Conservation (phyloP, 2,888 invertebrate species). For the Drosophila rellima region DNA sequence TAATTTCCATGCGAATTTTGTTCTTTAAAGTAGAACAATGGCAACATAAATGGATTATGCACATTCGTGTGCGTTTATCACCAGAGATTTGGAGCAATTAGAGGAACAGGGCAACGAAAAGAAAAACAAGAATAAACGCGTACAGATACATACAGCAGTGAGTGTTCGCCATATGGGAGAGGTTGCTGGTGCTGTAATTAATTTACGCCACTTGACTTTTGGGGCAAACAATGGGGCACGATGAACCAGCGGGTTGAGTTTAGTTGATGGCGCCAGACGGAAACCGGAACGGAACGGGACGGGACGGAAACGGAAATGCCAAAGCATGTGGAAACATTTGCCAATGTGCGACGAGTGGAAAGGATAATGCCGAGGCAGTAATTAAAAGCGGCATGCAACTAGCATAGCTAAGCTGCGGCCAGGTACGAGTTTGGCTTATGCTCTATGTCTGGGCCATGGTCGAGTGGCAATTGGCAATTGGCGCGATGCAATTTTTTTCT, state of each 20-base stretch:
- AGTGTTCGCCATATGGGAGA: constrained; percentile 4
- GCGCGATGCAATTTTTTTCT: constrained; percentile 48
- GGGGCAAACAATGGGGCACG: constrained; percentile 52
- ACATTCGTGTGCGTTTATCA: constrained; percentile 19
- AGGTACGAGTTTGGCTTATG: neutral
- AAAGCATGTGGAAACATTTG: constrained; percentile 81
- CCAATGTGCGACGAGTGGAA: constrained; percentile 62
- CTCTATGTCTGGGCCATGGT: neutral
- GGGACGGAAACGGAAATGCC: constrained; percentile 69
- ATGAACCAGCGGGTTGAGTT: constrained; percentile 20
- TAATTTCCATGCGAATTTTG: constrained; percentile 41
- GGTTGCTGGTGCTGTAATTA: constrained; percentile 67
- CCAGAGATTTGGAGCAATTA: constrained; percentile 73
- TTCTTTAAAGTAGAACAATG: constrained; percentile 48
- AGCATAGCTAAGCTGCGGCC: constrained; percentile 45
- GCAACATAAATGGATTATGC: neutral
- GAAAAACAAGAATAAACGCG: constrained; percentile 41
- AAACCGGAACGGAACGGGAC: constrained; percentile 50
- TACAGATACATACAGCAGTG: constrained; percentile 63
- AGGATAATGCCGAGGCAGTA: constrained; percentile 59
- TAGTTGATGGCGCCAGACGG: constrained; percentile 68
- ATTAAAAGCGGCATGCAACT: constrained; percentile 62
- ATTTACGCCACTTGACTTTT: constrained; percentile 81
- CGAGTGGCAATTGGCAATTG: constrained; percentile 44
- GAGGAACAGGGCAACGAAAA: constrained; percentile 47